Evolutionary conservation across 2,888 invertebrate genomes (phyloP), one percentile per base, ranked within the genome.

Genomic region (Torymus auratus): DNA sequence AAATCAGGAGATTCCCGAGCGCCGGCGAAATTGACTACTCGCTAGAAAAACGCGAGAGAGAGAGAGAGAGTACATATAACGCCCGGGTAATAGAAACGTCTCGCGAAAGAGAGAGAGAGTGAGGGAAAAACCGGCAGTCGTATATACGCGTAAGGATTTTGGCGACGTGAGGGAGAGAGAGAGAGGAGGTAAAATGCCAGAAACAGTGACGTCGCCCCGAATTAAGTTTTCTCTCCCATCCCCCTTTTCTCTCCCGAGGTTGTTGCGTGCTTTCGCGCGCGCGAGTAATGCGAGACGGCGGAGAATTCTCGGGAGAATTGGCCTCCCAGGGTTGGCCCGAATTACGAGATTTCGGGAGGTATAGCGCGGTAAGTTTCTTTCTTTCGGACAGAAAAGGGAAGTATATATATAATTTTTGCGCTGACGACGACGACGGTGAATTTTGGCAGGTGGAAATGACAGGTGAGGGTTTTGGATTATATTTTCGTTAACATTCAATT

Each of bases 121-220:
- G 55, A 1, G 20, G 20, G 7, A 41, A 7, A 10, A 41, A 10
- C 41, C 60, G 10, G 2, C 41, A 41, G 70, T 20, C 28, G 50
- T 70, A 71, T 50, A 61, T 20, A 20, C 52, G 55, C 15, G 60
- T 17, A 52, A 74, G 79, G 79, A 80, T 74, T 74, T 70, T 53
- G 62, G 56, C 28, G 78, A 73, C 61, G 62, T 61, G 61, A 50
- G 10, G 41, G 14, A 17, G 58, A 17, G 23, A 20, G 20, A 20
- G 20, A 20, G 15, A 20, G 28, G 28, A 56, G 78, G 56, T 75
- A 73, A 83, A 78, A 78, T 78, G 83, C 83, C 83, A 83, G 82
- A 78, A 83, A 80, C 83, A 83, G 67, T 75, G 81, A 83, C 79
- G 72, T 77, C 73, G 73, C 14, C 58, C 71, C 76, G 81, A 78